Conservation (phyloP, 1,140 invertebrate genomes). For the Helicoverpa armigera region DNA sequence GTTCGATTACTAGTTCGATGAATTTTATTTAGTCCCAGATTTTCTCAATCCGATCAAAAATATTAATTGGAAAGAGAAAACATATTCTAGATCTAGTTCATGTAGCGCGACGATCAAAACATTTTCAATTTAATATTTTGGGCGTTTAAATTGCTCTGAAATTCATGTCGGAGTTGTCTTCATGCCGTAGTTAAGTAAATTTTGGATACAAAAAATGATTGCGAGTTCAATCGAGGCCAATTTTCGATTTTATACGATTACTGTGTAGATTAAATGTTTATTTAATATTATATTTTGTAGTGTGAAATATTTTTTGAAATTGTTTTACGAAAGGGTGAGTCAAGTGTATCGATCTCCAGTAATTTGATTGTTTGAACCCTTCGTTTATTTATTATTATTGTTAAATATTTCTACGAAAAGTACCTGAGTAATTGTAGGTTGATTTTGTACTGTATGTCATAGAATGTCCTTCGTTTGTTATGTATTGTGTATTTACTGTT, state of each 20-base stretch:
- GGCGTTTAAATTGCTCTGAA: neutral
- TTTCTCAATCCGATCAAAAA: no score
- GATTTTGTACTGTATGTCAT: conserved; percentile 9
- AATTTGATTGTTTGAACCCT: conserved; percentile 26
- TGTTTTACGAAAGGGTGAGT: conserved; percentile 6
- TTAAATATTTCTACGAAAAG: conserved; percentile 50
- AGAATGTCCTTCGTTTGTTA: conserved; percentile 18
- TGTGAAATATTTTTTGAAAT: neutral
- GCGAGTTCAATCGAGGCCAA: conserved; percentile 34
- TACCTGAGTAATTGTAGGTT: conserved; percentile 54
- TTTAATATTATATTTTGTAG: neutral
- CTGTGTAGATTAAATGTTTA: conserved; percentile 7
- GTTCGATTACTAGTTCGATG: no score
- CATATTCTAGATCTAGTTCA: no score
- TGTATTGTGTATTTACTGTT: conserved; percentile 28
- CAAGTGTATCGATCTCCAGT: conserved; percentile 32
- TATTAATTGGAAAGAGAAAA: no score
- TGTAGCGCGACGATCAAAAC: neutral
- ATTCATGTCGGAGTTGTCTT: neutral
- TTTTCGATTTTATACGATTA: conserved; percentile 12
- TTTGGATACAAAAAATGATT: neutral
- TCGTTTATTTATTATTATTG: conserved; percentile 53
- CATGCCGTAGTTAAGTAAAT: neutral
- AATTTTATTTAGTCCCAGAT: no score
- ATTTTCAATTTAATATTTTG: neutral